Evolutionary conservation across 2,888 invertebrate species (phyloP), one percentile per base, ranked within the genome.

Genomic region (Apotomis capreana): DNA sequence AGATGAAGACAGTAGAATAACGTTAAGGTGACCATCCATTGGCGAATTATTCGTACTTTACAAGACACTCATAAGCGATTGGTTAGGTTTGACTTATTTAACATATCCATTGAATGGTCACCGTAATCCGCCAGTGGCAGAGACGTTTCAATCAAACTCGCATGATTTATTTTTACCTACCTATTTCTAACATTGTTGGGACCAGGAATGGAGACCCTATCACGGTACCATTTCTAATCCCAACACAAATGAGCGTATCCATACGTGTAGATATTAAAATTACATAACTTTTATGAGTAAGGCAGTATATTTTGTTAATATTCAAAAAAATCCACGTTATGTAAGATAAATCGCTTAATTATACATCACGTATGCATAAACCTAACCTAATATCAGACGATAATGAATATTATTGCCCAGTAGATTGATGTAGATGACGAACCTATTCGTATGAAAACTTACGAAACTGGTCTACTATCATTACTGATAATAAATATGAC

Each of bases 231-330:
- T 82, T 80, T 80, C 78, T 78, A 76, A 81, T 79, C 78, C 78
- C 78, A 84, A 82, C 77, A 78, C 73, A 65, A 74, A 68, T 57
- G 52, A 59, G 64, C 67, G 51, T 71, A 70, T 74, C 61, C 74
- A 72, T 74, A 71, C 65, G 61, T 57, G 69, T 72, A 62, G 63
- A 76, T 74, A 73, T 78, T 77, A 77, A 76, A 77, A 78, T 77
- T 76, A 82, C 79, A 81, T 81, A 81, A 81, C 78, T 77, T 80
- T 76, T 80, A 84, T 78, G 81, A 82, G 81, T 86, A 87, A 86
- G 86, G 86, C 87, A 87, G 86, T 85, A 84, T 78, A 79, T 78
- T 72, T 74, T 78, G 77, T 81, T 76, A 73, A 78, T 75, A 76
- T 78, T 78, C 75, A 74, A 80, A 83, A 79, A 73, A 76, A 79